A percentile compares a stretch with the other conserved stretches of the same genome.
Conservation (phyloP, 2,888 invertebrate species). For the Protophormia terraenovae region DNA sequence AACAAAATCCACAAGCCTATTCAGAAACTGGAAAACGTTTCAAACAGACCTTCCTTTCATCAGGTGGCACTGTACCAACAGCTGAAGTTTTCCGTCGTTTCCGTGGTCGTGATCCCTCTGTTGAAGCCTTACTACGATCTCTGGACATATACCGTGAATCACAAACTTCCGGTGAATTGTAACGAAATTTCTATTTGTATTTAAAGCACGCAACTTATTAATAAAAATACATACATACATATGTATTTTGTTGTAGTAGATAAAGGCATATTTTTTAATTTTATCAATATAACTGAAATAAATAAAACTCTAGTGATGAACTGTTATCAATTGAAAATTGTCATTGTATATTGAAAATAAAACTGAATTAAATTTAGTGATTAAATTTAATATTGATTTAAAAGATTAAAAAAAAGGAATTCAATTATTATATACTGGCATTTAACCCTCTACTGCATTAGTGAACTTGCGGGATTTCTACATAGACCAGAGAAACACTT, state of each 20-base stretch:
- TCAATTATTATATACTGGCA: too few relatives aligned
- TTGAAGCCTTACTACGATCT: constrained; percentile 87
- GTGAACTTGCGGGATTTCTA: too few relatives aligned
- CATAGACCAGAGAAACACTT: too few relatives aligned
- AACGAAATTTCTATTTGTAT: constrained; percentile 39
- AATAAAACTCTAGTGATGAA: neutral
- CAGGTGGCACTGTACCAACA: constrained; percentile 91
- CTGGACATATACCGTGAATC: constrained; percentile 75
- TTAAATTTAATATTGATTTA: neutral
- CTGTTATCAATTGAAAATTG: neutral
- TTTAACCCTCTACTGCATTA: too few relatives aligned
- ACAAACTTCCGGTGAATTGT: constrained; percentile 75
- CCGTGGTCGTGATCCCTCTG: constrained; percentile 94
- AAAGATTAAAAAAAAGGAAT: neutral
- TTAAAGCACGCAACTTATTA: neutral
- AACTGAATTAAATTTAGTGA: neutral
- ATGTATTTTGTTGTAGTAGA: neutral
- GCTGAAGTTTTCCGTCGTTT: constrained; percentile 94
- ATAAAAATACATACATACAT: neutral
- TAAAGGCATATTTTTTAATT: neutral
- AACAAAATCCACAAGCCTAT: constrained; percentile 77
- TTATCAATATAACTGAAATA: neutral
- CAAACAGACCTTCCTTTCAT: constrained; percentile 90
- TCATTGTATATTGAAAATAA: neutral
- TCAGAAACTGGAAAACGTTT: constrained; percentile 86